Conservation (phyloP, 2,888 invertebrate species). For the Helicoverpa assulta region DNA sequence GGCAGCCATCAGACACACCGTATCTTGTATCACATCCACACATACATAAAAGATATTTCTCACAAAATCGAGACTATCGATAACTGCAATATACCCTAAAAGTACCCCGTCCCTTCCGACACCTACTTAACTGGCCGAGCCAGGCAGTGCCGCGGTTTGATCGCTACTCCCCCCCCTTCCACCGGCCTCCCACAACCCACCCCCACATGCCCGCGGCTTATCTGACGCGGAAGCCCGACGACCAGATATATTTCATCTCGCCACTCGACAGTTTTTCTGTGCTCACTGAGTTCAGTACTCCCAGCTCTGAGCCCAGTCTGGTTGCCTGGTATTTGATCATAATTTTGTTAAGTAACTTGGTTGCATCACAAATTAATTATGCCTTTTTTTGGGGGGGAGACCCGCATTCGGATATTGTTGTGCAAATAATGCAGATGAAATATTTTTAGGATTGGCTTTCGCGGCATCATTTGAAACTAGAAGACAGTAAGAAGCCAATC, state of each 20-base stretch:
- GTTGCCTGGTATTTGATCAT: slow-evolving; percentile 53
- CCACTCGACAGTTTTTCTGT: slow-evolving; percentile 73
- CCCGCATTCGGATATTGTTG: background rate
- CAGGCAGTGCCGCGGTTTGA: slow-evolving; percentile 68
- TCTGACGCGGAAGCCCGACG: slow-evolving; percentile 77
- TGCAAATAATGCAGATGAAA: background rate
- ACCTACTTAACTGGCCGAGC: slow-evolving; percentile 81
- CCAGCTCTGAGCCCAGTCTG: slow-evolving; percentile 45
- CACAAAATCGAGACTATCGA: slow-evolving; percentile 27
- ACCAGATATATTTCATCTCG: slow-evolving; percentile 82
- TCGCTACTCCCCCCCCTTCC: slow-evolving; percentile 67
- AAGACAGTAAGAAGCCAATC: no score
- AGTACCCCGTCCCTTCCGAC: slow-evolving; percentile 67
- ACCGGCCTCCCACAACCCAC: slow-evolving; percentile 15
- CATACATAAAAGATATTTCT: no score
- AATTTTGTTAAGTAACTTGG: slow-evolving; percentile 56
- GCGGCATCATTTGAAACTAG: no score
- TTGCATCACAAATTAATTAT: slow-evolving; percentile 24
- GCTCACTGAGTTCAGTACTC: slow-evolving; percentile 53
- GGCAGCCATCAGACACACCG: no score
- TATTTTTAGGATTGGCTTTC: background rate
- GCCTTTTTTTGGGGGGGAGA: background rate
- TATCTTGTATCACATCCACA: no score
- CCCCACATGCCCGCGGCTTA: slow-evolving; percentile 72
- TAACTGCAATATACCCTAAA: slow-evolving; percentile 12